phyloP scores from a whole-genome alignment of 2,797 vertebrate species.

The Eurystomus glaucurus region DNA sequence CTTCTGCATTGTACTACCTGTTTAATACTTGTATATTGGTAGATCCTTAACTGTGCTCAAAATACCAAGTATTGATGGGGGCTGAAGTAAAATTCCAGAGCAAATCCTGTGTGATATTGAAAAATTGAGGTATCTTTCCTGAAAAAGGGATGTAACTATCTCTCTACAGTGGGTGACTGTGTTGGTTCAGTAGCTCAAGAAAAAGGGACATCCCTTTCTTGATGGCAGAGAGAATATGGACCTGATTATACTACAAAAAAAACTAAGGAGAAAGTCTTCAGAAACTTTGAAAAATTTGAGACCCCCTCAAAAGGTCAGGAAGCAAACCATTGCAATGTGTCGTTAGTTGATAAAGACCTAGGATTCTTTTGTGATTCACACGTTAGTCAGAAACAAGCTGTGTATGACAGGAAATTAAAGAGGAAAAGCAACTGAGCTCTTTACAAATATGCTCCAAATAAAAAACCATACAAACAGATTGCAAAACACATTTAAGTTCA shows the following conservation, averaged over 20 bases:
- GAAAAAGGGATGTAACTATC: not conserved
- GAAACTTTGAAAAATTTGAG: not conserved
- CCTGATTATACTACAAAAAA: not conserved
- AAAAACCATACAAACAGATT: slow-evolving; percentile 63
- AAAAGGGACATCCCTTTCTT: not conserved
- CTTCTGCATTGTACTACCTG: not conserved
- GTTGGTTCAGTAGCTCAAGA: not conserved
- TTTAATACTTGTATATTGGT: not conserved
- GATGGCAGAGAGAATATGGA: not conserved
- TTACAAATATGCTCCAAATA: slow-evolving; percentile 25
- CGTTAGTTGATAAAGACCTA: not conserved
- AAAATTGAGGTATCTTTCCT: not conserved
- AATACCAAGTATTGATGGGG: not conserved
- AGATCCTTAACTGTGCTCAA: not conserved
- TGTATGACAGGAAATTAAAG: slow-evolving; percentile 14
- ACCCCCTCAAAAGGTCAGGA: not conserved
- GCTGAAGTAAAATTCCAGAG: not conserved
- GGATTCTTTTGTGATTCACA: slow-evolving; percentile 1
- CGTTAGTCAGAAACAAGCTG: slow-evolving; percentile 29
- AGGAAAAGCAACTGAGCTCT: not conserved
- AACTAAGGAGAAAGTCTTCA: not conserved
- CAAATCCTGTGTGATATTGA: not conserved
- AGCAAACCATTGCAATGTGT: not conserved
- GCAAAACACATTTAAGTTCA: slow-evolving; percentile 68
- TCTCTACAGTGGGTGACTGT: not conserved